Conservation (phyloP, 2,797 vertebrate species). For the Crax fasciolata region DNA sequence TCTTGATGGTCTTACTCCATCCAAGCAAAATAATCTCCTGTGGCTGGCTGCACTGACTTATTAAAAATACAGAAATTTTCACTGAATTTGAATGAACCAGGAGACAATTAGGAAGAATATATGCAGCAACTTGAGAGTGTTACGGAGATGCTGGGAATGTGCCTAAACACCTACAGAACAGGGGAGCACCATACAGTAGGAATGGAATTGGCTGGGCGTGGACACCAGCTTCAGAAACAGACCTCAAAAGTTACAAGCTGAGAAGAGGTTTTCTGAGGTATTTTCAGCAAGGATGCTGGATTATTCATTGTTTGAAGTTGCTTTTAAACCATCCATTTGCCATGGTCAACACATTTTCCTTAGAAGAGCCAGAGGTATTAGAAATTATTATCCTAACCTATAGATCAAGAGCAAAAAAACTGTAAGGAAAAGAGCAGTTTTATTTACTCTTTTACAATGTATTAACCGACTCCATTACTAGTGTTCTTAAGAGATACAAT, state of each 20-base stretch:
- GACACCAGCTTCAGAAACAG: background rate
- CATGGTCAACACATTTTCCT: background rate
- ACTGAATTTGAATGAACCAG: constrained; percentile 21
- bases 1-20: background rate
- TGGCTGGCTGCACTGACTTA: background rate
- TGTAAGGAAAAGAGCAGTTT: background rate
- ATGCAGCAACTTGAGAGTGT: background rate
- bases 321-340: background rate
- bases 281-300: background rate
- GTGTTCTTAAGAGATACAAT: background rate
- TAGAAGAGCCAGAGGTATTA: background rate
- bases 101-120: background rate
- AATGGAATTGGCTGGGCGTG: background rate
- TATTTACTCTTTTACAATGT: background rate
- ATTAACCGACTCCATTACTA: background rate
- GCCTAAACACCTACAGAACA: background rate
- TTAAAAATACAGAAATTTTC: background rate
- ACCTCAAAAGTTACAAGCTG: background rate
- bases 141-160: background rate
- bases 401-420: background rate
- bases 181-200: background rate
- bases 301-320: background rate
- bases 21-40: background rate
- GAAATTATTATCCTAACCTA: background rate
- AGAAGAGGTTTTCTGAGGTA: background rate